Conservation (phyloP, 2,797 vertebrate genomes). For the Smutsia temminckii region DNA sequence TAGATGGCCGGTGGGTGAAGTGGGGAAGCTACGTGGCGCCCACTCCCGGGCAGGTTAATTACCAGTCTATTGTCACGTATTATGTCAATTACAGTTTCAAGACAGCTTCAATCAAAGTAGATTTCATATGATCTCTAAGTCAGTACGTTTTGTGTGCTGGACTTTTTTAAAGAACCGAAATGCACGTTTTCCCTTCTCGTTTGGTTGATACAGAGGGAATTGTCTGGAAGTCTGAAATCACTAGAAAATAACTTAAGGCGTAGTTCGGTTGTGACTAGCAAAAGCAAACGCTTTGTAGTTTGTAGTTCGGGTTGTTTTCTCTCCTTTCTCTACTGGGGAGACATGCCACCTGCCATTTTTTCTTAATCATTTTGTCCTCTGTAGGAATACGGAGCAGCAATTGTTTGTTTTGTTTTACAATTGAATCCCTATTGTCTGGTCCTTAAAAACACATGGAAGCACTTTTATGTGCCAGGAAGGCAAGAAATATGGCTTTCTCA, state of each 20-base stretch:
- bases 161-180: background rate
- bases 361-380: background rate
- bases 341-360: background rate
- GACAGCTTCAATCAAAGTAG: background rate
- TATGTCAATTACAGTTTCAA: constrained; percentile 23
- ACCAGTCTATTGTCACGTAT: background rate
- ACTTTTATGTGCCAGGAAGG: background rate
- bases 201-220: background rate
- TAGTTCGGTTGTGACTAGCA: background rate
- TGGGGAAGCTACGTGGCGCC: background rate
- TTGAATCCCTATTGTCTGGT: background rate
- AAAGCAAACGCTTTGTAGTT: constrained; percentile 1
- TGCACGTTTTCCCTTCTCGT: background rate
- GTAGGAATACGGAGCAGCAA: background rate
- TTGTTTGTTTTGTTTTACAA: constrained; percentile 30
- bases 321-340: constrained; percentile 1
- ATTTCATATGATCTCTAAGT: background rate
- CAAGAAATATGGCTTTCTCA: background rate
- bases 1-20: background rate
- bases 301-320: background rate
- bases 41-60: background rate
- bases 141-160: background rate
- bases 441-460: constrained; percentile 41
- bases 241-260: constrained; percentile 9
- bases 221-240: background rate